phyloP scores from a whole-genome alignment of 2,888 invertebrate species.

The Erebia ligea region DNA sequence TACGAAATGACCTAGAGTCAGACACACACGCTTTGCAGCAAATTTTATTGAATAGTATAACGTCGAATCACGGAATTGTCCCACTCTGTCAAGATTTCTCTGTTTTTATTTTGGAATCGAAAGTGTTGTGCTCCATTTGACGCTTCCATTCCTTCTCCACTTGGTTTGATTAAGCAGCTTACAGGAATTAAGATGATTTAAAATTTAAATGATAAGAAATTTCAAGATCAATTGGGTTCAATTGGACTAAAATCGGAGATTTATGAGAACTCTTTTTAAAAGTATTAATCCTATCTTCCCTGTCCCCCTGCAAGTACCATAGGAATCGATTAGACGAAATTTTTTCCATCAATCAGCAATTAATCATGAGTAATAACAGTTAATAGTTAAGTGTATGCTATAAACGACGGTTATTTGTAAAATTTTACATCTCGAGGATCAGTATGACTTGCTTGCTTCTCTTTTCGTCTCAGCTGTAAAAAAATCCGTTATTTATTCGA shows the following conservation, averaged over 20 bases:
- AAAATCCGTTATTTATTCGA: not conserved
- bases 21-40: conserved; percentile 50
- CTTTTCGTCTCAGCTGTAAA: not conserved
- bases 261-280: too few species aligned
- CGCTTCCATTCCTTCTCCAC: conserved; percentile 22
- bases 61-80: conserved; percentile 57
- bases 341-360: too few species aligned
- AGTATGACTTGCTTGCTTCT: not conserved
- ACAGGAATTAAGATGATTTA: not conserved
- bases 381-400: too few species aligned
- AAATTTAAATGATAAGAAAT: not conserved
- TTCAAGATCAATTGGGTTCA: too few species aligned
- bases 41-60: conserved; percentile 54
- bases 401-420: not conserved
- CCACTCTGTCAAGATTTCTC: conserved; percentile 59
- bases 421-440: not conserved
- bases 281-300: too few species aligned
- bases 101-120: conserved; percentile 49
- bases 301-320: too few species aligned
- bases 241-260: too few species aligned
- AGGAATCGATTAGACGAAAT: too few species aligned
- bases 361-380: too few species aligned
- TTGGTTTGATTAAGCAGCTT: conserved; percentile 31
- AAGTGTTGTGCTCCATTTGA: conserved; percentile 44
- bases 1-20: conserved; percentile 57